Base-by-base conservation (phyloP, 2,113 vertebrate species). In the Crotalus helleri region DNA sequence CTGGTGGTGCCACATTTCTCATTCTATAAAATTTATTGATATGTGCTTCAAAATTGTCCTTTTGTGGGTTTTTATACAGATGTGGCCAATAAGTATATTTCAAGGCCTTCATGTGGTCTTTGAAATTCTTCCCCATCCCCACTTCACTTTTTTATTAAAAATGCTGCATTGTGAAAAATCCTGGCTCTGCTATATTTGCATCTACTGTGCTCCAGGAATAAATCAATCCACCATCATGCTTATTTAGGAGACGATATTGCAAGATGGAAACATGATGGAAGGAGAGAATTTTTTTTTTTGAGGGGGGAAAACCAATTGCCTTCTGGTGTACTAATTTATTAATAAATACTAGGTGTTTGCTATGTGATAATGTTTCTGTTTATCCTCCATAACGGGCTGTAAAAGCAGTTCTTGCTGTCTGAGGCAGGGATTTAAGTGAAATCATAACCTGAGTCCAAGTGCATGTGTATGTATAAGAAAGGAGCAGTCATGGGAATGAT, bases 261-360 rank as follows among this genome's bases (percentile, higher is more conserved):
- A 46, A 95, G 97, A 93, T 94, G 92, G 94, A 8, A 0, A 53
- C 69, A 69, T 94, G 95, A 94, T 44, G 58, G 95, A 93, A 95
- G 93, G 95, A 96, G 96, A 55, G 53, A 95, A 94, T 39, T 39
- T 92, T 93, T 96, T 90, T 96, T 69, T 69, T 58, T 21, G 57
- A 58, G 17, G 17, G 74, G 74, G 94, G 97, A 95, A 98, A 97
- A 86, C 51, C 3, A 4, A 97, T 98, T 98, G 98, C 98, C 98
- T 98, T 98, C 97, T 94, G 95, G 95, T 98, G 96, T 97, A 98
- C 97, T 98, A 98, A 98, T 98, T 98, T 98, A 98, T 98, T 98
- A 98, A 98, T 98, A 98, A 98, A 98, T 97, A 97, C 96, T 98
- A 98, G 97, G 96, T 98, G 97, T 98, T 98, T 98, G 97, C 98